phyloP scores from a whole-genome alignment of 1,140 invertebrate genomes.

The Drosophila sp. region DNA sequence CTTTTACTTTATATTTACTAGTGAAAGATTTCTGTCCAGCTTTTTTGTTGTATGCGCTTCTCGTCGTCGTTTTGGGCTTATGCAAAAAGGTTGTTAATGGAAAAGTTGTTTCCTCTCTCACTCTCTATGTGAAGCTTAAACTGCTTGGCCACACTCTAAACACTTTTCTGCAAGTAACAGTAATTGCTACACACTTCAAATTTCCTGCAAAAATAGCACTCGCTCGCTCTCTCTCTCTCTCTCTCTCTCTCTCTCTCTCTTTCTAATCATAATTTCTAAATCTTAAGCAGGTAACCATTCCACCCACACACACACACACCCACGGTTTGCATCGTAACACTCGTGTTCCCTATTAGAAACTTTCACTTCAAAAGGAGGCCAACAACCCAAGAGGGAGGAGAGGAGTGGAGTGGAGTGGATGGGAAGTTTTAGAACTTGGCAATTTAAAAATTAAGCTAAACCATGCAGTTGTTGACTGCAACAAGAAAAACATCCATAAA shows the following conservation, averaged over 20 bases:
- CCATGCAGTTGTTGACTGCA: constrained; percentile 36
- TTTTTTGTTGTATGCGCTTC: constrained; percentile 17
- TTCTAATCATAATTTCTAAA: constrained; percentile 65
- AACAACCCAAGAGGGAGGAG: constrained; percentile 50
- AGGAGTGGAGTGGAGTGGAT: not conserved
- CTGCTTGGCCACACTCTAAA: not conserved
- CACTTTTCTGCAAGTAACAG: constrained; percentile 3
- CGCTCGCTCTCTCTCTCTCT: not conserved
- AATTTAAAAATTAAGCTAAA: constrained; percentile 71
- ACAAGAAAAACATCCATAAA: constrained; percentile 40
- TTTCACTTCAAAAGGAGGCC: constrained; percentile 56
- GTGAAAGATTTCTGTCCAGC: constrained; percentile 27
- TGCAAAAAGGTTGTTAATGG: constrained; percentile 51
- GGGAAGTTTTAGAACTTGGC: constrained; percentile 29
- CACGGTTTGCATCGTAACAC: constrained; percentile 25
- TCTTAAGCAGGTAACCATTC: constrained; percentile 53
- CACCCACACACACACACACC: not conserved
- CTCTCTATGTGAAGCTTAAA: too few species aligned
- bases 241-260: not conserved
- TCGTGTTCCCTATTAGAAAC: constrained; percentile 47
- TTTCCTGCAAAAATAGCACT: constrained; percentile 22
- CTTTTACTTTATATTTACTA: constrained; percentile 67
- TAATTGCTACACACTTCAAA: constrained; percentile 30
- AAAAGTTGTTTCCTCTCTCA: constrained; percentile 8
- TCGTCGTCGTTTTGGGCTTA: constrained; percentile 13